Base-by-base conservation (phyloP, 2,797 vertebrate species). In the Pygocentrus nattereri region DNA sequence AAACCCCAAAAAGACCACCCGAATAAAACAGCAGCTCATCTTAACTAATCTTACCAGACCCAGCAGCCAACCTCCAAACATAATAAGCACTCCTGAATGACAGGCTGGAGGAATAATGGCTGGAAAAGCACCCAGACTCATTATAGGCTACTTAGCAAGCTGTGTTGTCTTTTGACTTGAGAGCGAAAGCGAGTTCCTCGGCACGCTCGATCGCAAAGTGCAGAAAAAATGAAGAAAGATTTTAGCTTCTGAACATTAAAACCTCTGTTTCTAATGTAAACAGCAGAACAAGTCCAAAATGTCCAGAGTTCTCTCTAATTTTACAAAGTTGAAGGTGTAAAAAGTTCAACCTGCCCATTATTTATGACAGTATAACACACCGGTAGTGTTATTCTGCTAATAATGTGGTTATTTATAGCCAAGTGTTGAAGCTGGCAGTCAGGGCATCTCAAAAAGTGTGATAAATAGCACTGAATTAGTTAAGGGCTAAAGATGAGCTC, bases 21-120 rank as follows among this genome's bases (percentile, higher is more conserved):
- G 5, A 75, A 25, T 69, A 19, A 38, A 52, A 52, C 69, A 31
- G 25, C 31, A 67, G 41, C 47, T 64, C 58, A 64, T 44, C 58
- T 65, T 80, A 23, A 65, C 69, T 80, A 54, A 71, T 31, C 78
- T 74, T 27, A 19, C 47, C n/a, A 70, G 54, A 62, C 41, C 52
- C 54, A 64, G 80, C 23, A 49, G 19, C 69, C n/a, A 31, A 19
- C 56, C 70, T 50, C 44, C 54, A 72, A 31, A 72, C 27, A 13
- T 8, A 15, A 54, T 68, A 38, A 31, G 16, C 8, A 54, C 5
- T 21, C 21, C 31, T 19, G 52, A 11, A 13, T 67, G 64, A 67
- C 64, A 44, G 64, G 18, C 31, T 41, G 31, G 8, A 67, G 5
- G 64, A 44, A 41, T n/a, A 44, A 10, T 44, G 41, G 41, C 41